phyloP scores from a whole-genome alignment of 2,797 vertebrate species.

The Chaenodraco wilsoni region DNA sequence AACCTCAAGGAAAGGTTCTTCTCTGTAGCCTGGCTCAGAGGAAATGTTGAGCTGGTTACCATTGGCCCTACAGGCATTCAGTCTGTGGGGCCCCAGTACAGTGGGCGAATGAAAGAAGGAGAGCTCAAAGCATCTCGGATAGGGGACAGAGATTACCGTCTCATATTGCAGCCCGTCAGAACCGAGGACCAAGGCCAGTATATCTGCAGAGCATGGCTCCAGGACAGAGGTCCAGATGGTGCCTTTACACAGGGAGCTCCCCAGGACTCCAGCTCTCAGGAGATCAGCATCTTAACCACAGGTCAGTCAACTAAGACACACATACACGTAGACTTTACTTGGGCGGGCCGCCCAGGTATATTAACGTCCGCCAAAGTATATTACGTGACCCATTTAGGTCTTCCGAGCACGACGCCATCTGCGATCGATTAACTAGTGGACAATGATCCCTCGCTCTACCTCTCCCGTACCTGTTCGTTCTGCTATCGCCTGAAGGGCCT shows the following conservation, averaged over 20 bases:
- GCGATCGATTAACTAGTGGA: too few species aligned
- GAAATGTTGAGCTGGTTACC: conserved; percentile 63
- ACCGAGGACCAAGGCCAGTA: conserved; percentile 84
- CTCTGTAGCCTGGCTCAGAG: conserved; percentile 81
- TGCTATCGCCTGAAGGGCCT: too few species aligned
- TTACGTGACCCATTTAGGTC: too few species aligned
- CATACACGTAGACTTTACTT: background rate
- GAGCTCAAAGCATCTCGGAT: conserved; percentile 79
- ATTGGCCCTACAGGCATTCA: conserved; percentile 82
- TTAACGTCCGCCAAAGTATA: too few species aligned
- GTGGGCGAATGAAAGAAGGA: conserved; percentile 65
- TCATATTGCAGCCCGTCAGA: conserved; percentile 77
- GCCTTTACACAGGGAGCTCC: conserved; percentile 61
- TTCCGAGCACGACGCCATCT: too few species aligned
- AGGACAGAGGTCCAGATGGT: conserved; percentile 60
- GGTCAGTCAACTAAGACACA: conserved; percentile 61
- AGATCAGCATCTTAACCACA: conserved; percentile 68
- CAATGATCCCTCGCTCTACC: too few species aligned
- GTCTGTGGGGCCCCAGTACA: conserved; percentile 65
- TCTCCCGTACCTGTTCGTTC: too few species aligned
- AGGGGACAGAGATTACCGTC: conserved; percentile 71
- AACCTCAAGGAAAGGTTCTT: conserved; percentile 71
- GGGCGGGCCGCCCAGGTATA: too few species aligned
- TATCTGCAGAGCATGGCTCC: conserved; percentile 80
- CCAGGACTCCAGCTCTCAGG: conserved; percentile 64